Evolutionary conservation across 2,113 vertebrate genomes (phyloP), one percentile per base, ranked within the genome.

Genomic region (Cephalopholis sonnerati): DNA sequence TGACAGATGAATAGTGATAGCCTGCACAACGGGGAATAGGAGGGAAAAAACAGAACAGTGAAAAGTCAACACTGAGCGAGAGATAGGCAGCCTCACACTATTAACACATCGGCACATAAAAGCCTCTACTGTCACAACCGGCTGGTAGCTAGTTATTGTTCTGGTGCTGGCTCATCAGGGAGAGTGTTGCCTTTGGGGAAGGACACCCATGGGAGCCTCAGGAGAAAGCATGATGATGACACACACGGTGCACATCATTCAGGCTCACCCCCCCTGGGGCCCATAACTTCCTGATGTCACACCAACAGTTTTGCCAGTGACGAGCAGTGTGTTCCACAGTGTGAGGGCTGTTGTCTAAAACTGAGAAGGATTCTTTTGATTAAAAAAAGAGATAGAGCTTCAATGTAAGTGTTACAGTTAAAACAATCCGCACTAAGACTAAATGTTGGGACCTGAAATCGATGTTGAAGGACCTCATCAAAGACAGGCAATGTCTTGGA

Each of bases 121-220:
- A 77, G 62, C 5, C 10, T 6, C 15, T 17, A 20, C 61, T 76
- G 44, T 51, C 50, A 57, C 59, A 73, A 79, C 29, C 17, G n/a
- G 48, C 59, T 24, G 72, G 27, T 24, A 20, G 65, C 74, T 74
- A 18, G 62, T 84, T 80, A 91, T 87, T 88, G 85, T 82, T 85
- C 55, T 71, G 59, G 41, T 41, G 78, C 77, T 15, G 74, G 36
- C 82, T 93, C 92, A 92, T 92, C 88, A 77, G 66, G 83, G 78
- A 87, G 83, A 92, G 87, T 91, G 90, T 85, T 72, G 76, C 36
- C 87, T 87, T 63, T 77, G n/a, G 89, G 87, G 83, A 88, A 88
- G 77, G 74, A 77, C 82, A 83, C 91, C 91, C 90, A 58, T 27
- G 80, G 81, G 92, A 91, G 72, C 75, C 25, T 46, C 25, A 53